These are phyloP conservation scores for Pholis gunnellus DNA, from an alignment of 2,113 vertebrate species.

Conservation along the genomic window DNA sequence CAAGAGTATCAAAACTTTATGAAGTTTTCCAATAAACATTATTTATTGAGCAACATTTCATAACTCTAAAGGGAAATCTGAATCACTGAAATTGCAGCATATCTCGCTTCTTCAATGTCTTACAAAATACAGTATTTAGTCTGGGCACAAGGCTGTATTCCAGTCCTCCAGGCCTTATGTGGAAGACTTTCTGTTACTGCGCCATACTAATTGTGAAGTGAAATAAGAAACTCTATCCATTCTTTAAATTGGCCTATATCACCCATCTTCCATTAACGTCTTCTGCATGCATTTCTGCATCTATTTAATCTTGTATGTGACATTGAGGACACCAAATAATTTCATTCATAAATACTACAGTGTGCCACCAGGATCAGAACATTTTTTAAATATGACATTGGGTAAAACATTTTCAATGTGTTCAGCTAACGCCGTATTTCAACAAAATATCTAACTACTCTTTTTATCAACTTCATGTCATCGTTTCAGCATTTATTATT, in stretches of 20 bases:
- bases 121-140: background rate
- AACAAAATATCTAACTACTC: background rate
- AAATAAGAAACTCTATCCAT: background rate
- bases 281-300: background rate
- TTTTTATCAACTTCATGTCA: background rate
- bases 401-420: background rate
- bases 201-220: background rate
- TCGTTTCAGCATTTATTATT: background rate
- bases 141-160: background rate
- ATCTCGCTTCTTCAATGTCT: background rate
- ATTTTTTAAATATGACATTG: background rate
- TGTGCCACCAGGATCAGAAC: background rate
- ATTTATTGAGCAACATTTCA: background rate
- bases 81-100: background rate
- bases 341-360: background rate
- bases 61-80: background rate
- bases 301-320: background rate
- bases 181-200: background rate
- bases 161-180: background rate
- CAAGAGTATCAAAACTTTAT: background rate
- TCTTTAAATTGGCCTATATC: background rate
- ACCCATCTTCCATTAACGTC: background rate
- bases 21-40: background rate
- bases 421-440: background rate
- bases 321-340: background rate